Evolutionary conservation across 1,140 invertebrate species (phyloP).

Genomic region (Drosophila nikananu): DNA sequence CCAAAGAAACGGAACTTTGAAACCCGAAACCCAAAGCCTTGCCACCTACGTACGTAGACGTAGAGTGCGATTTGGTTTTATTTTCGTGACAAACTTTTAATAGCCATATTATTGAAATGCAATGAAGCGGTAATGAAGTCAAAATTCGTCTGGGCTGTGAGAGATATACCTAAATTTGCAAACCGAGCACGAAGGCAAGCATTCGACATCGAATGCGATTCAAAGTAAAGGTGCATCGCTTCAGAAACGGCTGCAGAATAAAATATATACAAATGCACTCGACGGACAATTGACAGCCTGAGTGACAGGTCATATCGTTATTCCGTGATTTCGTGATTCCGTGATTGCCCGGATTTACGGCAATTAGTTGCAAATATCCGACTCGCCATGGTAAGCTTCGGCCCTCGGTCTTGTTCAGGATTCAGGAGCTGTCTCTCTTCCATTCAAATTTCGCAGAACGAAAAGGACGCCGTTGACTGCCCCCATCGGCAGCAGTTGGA

Average conservation of each 20-base stretch:
- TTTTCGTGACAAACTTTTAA: conserved; percentile 84
- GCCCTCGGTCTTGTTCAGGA: neutral
- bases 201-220: conserved; percentile 61
- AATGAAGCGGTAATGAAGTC: conserved; percentile 79
- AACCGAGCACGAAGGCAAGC: conserved; percentile 50
- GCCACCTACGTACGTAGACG: conserved; percentile 34
- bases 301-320: conserved; percentile 23
- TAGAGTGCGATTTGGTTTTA: conserved; percentile 65
- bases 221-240: conserved; percentile 13
- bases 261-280: conserved; percentile 3
- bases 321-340: conserved; percentile 3
- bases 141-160: conserved; percentile 59
- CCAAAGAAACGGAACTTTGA: conserved; percentile 64
- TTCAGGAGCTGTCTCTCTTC: no score
- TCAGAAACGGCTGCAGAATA: neutral
- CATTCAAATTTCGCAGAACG: conserved; percentile 25
- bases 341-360: conserved; percentile 9
- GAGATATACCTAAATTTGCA: conserved; percentile 34
- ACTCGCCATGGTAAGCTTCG: conserved; percentile 60
- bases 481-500: conserved; percentile 71
- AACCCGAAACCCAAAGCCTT: conserved; percentile 38
- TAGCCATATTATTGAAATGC: conserved; percentile 83
- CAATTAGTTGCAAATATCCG: conserved; percentile 31
- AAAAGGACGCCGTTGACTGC: conserved; percentile 53
- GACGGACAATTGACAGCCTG: conserved; percentile 27